phyloP scores from a whole-genome alignment of 2,113 vertebrate species.

The Nansenia antarctica region DNA sequence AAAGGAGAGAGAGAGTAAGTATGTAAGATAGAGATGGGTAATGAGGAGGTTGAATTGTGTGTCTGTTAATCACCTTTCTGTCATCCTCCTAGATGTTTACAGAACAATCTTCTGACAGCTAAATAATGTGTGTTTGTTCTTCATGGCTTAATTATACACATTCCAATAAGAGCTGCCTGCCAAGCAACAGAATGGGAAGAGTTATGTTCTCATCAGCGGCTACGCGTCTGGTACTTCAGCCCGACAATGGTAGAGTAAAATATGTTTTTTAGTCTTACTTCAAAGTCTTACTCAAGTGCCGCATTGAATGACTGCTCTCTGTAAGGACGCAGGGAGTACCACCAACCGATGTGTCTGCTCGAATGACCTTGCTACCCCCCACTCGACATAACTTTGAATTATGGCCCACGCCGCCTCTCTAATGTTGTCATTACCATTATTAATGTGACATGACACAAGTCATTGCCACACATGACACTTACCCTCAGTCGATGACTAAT shows the following conservation, averaged over 20 bases:
- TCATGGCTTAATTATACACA: constrained; percentile 55
- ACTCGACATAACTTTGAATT: constrained; percentile 62
- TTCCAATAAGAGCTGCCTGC: constrained; percentile 35
- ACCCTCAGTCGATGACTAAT: constrained; percentile 50
- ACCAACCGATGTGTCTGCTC: constrained; percentile 51
- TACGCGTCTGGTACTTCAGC: constrained; percentile 20
- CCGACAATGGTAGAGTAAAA: constrained; percentile 21
- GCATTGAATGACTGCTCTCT: background rate
- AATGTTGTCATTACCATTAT: constrained; percentile 73
- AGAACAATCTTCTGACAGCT: constrained; percentile 40
- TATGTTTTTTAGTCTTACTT: background rate
- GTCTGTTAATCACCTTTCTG: background rate
- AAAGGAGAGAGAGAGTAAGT: background rate
- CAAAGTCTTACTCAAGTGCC: background rate
- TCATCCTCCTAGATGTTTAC: background rate
- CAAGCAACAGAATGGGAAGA: constrained; percentile 23
- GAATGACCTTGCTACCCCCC: constrained; percentile 65
- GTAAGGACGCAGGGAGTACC: constrained; percentile 27
- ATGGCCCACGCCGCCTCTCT: constrained; percentile 47
- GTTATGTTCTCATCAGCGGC: constrained; percentile 35
- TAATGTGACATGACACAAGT: constrained; percentile 73
- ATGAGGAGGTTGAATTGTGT: background rate
- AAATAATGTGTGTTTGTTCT: constrained; percentile 47
- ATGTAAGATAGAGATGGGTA: background rate
- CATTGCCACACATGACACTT: constrained; percentile 60